A percentile compares a stretch with the other conserved stretches of the same genome.
Conservation (phyloP, 2,113 vertebrate genomes). For the Equus quagga region DNA sequence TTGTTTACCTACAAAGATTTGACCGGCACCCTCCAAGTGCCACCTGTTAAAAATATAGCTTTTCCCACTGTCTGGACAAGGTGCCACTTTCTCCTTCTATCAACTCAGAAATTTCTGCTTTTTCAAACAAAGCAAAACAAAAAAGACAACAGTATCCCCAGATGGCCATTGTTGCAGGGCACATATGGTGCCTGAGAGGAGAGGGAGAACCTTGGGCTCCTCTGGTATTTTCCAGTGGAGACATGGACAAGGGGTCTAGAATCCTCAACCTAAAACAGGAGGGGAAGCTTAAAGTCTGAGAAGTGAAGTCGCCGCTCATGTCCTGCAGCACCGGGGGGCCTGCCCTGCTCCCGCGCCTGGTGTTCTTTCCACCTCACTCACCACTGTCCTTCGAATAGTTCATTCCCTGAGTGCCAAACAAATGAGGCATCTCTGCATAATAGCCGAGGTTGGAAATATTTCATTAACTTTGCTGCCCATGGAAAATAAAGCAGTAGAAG, state of each 20-base stretch:
- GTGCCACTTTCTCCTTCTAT: background rate
- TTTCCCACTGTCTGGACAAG: background rate
- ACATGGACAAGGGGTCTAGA: background rate
- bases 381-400: background rate
- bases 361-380: background rate
- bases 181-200: constrained; percentile 3
- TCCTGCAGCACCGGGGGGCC: background rate
- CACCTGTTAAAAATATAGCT: background rate
- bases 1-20: background rate
- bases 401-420: background rate
- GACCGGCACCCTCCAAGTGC: background rate
- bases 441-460: background rate
- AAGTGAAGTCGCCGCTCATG: background rate
- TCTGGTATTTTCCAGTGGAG: background rate
- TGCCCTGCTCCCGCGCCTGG: background rate
- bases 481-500: background rate
- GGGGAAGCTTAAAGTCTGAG: background rate
- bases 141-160: constrained; percentile 30
- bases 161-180: background rate
- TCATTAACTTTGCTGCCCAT: background rate
- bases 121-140: constrained; percentile 46
- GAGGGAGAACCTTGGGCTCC: background rate
- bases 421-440: background rate
- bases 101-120: background rate
- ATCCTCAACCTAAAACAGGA: background rate